Evolutionary conservation across 2,113 vertebrate genomes (phyloP).

Genomic region (Amazona guildingii): DNA sequence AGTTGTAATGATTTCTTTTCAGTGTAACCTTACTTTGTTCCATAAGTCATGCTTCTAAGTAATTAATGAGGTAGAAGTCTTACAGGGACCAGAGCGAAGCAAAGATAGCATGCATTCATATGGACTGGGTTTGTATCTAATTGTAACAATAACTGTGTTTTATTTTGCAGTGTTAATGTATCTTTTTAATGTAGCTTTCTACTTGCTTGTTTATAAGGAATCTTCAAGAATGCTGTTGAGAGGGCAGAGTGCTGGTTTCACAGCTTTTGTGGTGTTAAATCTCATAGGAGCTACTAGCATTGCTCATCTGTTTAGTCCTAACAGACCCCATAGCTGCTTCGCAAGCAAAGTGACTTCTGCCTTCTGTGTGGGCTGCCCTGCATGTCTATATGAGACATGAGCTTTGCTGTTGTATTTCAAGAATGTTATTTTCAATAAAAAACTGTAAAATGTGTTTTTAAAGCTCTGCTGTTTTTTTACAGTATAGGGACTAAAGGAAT

Average conservation of each 20-base stretch:
- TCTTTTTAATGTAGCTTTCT: not conserved
- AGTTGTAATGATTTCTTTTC: not conserved
- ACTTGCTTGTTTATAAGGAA: not conserved
- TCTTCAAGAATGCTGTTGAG: not conserved
- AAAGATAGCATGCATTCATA: not conserved
- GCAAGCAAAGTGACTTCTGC: not conserved
- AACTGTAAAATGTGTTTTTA: not conserved
- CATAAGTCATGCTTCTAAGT: not conserved
- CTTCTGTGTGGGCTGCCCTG: not conserved
- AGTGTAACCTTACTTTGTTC: not conserved
- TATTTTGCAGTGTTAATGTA: not conserved
- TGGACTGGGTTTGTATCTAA: not conserved
- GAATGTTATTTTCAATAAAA: not conserved
- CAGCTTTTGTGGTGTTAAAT: not conserved
- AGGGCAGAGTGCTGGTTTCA: not conserved
- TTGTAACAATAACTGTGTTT: not conserved
- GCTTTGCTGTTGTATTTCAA: not conserved
- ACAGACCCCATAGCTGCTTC: not conserved
- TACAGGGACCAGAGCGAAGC: not conserved
- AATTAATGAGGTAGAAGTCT: not conserved
- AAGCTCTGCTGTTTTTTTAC: not conserved
- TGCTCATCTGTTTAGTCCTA: not conserved
- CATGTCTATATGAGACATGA: not conserved
- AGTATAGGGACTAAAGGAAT: not conserved
- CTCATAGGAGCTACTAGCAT: not conserved